These are phyloP conservation scores for Redunca redunca DNA, from an alignment of 2,113 vertebrate genomes.

Conservation along the genomic window DNA sequence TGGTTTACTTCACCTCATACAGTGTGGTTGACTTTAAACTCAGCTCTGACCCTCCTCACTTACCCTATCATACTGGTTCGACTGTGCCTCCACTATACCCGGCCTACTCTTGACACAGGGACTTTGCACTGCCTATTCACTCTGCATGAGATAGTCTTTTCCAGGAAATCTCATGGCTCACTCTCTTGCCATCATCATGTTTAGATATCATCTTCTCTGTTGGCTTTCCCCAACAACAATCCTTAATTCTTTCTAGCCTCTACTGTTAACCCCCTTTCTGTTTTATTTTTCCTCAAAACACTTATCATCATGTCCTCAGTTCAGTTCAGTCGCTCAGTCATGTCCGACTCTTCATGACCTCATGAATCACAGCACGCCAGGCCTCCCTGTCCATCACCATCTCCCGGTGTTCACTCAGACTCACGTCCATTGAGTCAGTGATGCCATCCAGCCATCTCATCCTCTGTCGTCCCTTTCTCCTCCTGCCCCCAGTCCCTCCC, in stretches of 20 bases:
- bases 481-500: no score
- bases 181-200: background rate
- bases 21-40: background rate
- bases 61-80: background rate
- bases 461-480: rapidly evolving
- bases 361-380: no score
- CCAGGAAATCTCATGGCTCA: background rate
- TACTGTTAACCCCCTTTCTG: background rate
- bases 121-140: background rate
- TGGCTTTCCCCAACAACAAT: background rate
- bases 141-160: background rate
- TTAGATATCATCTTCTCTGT: background rate
- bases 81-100: background rate
- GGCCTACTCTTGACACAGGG: background rate
- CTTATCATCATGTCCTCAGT: background rate
- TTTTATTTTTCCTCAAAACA: background rate
- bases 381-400: no score
- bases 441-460: no score
- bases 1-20: background rate
- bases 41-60: background rate
- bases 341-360: no score
- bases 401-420: no score
- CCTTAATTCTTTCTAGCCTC: background rate
- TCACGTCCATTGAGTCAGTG: no score
- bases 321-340: no score